Percentiles rank a stretch among this genome's conserved stretches.
Evolutionary conservation across 2,797 vertebrate species (phyloP).

Genomic region (Thripadectes ignobilis): DNA sequence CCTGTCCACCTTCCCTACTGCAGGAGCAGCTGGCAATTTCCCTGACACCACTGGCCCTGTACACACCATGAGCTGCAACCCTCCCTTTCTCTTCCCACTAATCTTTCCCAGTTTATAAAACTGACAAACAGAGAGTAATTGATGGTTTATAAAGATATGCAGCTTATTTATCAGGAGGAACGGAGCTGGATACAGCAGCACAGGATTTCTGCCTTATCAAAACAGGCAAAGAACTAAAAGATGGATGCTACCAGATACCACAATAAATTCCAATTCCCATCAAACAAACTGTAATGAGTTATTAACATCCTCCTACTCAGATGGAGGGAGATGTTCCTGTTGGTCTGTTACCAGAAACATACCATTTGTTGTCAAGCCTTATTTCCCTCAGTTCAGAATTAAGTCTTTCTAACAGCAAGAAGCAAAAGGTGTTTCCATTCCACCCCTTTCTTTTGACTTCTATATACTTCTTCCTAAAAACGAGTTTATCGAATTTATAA

Average conservation of each 20-base stretch:
- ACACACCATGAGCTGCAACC: neutral
- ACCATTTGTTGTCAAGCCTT: neutral
- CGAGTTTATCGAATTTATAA: neutral
- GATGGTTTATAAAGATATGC: slow-evolving; percentile 29
- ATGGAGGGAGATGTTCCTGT: neutral
- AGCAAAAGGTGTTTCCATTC: neutral
- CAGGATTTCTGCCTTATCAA: slow-evolving; percentile 52
- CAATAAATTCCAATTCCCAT: slow-evolving; percentile 17
- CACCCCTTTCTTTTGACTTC: neutral
- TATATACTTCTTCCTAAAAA: neutral
- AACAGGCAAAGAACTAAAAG: neutral
- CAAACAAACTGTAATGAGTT: neutral
- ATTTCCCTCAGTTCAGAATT: neutral
- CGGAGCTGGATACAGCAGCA: neutral
- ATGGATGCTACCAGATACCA: slow-evolving; percentile 24
- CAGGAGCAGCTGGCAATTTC: neutral
- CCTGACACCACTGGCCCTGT: fast-evolving
- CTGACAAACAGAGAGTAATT: slow-evolving; percentile 38
- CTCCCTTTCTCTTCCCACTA: neutral
- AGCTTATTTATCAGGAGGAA: slow-evolving; percentile 43
- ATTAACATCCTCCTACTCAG: neutral
- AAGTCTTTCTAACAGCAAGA: neutral
- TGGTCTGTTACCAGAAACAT: neutral
- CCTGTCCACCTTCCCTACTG: neutral
- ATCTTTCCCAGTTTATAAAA: slow-evolving; percentile 37